phyloP scores from a whole-genome alignment of 2,113 vertebrate species.

The Centropus bengalensis region DNA sequence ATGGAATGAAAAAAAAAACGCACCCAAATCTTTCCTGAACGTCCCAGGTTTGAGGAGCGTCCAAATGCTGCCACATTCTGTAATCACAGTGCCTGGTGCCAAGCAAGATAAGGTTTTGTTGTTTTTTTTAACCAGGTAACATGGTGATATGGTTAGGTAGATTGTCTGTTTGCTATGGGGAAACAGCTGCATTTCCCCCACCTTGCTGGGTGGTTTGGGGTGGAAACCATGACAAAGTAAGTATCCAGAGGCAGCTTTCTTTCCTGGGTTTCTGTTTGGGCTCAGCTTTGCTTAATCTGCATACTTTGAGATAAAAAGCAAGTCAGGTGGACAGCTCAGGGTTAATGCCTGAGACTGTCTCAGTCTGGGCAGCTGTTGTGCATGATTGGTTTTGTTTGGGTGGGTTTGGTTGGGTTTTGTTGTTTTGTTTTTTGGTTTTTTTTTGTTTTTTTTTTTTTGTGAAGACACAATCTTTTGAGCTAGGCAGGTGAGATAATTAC shows the following conservation, averaged over 20 bases:
- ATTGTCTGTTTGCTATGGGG: neutral
- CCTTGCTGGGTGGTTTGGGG: neutral
- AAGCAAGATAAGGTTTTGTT: neutral
- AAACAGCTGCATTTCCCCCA: neutral
- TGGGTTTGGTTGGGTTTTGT: no score
- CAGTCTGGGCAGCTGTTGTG: neutral
- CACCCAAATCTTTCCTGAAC: neutral
- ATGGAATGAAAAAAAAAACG: neutral
- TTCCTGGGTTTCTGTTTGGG: neutral
- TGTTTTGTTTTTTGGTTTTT: no score
- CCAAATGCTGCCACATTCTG: neutral
- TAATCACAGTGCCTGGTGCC: neutral
- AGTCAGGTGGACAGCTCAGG: neutral
- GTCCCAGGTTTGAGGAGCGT: neutral
- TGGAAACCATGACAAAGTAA: neutral
- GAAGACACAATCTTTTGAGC: neutral
- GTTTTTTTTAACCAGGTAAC: neutral
- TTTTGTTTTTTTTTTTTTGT: neutral
- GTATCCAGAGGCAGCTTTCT: neutral
- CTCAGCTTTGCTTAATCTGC: neutral
- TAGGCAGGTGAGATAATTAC: constrained; percentile 13
- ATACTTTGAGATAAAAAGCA: neutral
- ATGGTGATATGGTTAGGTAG: neutral
- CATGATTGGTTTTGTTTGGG: neutral
- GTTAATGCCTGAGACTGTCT: constrained; percentile 3